phyloP scores from a whole-genome alignment of 2,888 invertebrate species.

The Cephus nigrinus region DNA sequence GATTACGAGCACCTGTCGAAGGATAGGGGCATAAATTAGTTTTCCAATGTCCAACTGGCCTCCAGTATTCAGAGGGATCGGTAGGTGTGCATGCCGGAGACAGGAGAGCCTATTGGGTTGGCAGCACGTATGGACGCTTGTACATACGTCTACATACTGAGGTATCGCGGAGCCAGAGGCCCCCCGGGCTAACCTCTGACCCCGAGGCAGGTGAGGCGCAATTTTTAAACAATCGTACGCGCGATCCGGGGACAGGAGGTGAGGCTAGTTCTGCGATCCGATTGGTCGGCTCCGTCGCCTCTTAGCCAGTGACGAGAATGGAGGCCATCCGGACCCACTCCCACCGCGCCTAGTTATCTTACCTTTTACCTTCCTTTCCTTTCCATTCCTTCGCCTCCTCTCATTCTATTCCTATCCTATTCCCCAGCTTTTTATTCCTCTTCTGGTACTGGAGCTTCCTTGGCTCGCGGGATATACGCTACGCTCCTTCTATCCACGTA shows the following conservation, averaged over 20 bases:
- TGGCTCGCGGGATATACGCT: neutral
- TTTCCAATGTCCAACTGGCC: neutral
- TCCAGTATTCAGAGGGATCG: neutral
- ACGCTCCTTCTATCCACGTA: neutral
- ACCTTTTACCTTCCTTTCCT: constrained; percentile 39
- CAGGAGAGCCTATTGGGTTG: neutral
- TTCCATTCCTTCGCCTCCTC: constrained; percentile 38
- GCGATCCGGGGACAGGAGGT: constrained; percentile 45
- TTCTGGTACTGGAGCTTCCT: neutral
- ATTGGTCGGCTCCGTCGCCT: constrained; percentile 50
- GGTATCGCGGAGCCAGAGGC: constrained; percentile 19
- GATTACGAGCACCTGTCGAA: constrained; percentile 5
- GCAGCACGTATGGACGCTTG: neutral
- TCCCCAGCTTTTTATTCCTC: constrained; percentile 18
- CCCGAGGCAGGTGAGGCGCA: constrained; percentile 54
- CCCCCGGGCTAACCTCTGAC: constrained; percentile 47
- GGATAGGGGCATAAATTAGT: neutral
- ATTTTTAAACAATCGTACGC: constrained; percentile 48
- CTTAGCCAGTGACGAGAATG: constrained; percentile 56
- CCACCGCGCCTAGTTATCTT: constrained; percentile 51
- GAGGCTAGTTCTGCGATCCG: constrained; percentile 45
- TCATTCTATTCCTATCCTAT: constrained; percentile 21
- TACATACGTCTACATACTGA: neutral
- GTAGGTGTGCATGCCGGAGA: neutral
- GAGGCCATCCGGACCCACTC: constrained; percentile 55